Base-by-base conservation (phyloP, 2,888 invertebrate species). In the Drosophila vallismaia region DNA sequence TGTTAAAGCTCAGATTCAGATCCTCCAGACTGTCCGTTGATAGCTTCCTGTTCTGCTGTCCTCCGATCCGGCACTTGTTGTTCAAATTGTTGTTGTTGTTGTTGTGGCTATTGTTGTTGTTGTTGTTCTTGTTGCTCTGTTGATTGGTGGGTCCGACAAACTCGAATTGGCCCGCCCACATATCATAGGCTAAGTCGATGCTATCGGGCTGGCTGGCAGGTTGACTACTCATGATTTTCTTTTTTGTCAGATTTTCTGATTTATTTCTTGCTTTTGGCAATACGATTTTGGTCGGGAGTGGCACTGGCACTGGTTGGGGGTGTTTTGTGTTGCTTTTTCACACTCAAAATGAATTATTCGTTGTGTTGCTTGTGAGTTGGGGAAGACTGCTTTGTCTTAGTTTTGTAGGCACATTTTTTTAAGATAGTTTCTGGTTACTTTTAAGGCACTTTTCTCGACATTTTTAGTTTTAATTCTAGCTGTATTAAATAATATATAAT, bases 151-250 rank as follows among this genome's bases (percentile, higher is more conserved):
- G 90, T 45, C 96, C 96, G 81, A 96, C 94, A 92, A 96, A 96
- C 92, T 96, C 95, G 88, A 97, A 97, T 92, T 96, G 96, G 66
- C 96, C 96, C 91, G 96, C 96, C 96, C 96, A 97, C 94, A 96
- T 95, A 90, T 97, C 96, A 91, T 95, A 96, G 91, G 95, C 96
- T 91, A 96, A 93, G 89, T 95, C 96, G 85, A 95, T 91, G 89
- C 93, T 94, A 79, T 94, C 94, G 88, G 92, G 92, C 88, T 92
- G 92, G 84, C 92, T 92, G 73, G 90, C 86, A 79, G 92, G 89
- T 89, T 91, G 88, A 88, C 91, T 91, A 89, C 79, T 90, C 90
- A 91, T 91, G 85, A 80, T 90, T 89, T 79, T 63, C 50, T 36
- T 10, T 54, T 29, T 63, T 33, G 9, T 24, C 10, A 40, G 50